Evolutionary conservation across 2,113 vertebrate species (phyloP).

Genomic region (Rhabdomys dilectus): DNA sequence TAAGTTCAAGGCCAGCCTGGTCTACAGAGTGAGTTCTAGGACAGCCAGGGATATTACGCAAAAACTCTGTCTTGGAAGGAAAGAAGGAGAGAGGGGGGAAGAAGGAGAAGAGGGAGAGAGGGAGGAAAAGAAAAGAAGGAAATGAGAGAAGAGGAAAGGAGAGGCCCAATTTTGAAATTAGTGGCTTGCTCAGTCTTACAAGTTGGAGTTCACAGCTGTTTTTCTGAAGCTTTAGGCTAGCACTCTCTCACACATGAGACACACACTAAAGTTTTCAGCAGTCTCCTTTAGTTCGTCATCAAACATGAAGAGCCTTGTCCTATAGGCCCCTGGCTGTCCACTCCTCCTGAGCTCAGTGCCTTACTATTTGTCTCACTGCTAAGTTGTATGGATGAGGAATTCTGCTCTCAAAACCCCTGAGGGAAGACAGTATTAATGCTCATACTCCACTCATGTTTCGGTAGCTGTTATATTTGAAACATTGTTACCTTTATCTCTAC

Average conservation of each 20-base stretch:
- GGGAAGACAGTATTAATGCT: constrained; percentile 30
- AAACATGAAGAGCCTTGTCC: background rate
- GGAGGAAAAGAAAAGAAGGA: no score
- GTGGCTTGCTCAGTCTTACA: background rate
- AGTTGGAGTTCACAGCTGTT: background rate
- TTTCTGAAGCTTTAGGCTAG: background rate
- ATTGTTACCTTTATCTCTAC: constrained; percentile 54
- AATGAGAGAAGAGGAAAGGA: background rate
- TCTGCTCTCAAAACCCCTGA: constrained; percentile 9
- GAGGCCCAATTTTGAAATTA: background rate
- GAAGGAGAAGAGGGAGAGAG: rapidly evolving
- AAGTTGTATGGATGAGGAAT: background rate
- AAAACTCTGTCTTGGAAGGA: background rate
- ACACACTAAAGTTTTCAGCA: background rate
- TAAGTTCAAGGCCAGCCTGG: background rate
- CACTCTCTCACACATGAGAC: background rate
- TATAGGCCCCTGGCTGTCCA: background rate
- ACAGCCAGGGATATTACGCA: background rate
- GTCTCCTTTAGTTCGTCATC: background rate
- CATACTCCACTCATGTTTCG: constrained; percentile 36
- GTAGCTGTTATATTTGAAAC: constrained; percentile 38
- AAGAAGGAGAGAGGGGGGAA: no score
- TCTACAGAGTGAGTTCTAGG: background rate
- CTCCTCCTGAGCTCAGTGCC: background rate
- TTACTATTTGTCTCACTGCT: background rate